phyloP scores from a whole-genome alignment of 2,797 vertebrate genomes.

The Coilia nasus region DNA sequence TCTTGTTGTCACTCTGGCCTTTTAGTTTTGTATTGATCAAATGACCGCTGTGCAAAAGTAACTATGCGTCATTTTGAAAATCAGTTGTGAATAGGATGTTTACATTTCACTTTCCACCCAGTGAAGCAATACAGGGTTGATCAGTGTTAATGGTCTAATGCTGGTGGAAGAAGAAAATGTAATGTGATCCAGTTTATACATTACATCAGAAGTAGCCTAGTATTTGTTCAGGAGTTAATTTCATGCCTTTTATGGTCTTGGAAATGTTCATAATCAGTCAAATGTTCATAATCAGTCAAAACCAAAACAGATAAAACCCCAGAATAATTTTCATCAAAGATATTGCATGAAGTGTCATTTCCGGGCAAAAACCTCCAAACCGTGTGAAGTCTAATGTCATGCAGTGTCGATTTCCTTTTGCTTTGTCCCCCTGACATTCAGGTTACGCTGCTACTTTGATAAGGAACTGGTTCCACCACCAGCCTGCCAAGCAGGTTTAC shows the following conservation, averaged over 20 bases:
- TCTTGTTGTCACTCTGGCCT: too few species aligned
- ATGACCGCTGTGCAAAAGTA: too few species aligned
- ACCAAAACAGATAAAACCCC: too few species aligned
- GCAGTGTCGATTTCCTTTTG: not conserved
- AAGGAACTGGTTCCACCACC: conserved; percentile 34
- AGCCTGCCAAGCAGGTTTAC: conserved; percentile 72
- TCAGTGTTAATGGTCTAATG: not conserved
- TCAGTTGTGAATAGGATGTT: not conserved
- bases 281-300: too few species aligned
- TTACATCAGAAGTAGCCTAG: not conserved
- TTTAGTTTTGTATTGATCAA: too few species aligned
- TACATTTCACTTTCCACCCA: not conserved
- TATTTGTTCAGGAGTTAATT: too few species aligned
- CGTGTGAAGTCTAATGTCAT: not conserved
- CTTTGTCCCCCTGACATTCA: conserved; percentile 51
- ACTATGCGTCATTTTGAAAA: too few species aligned
- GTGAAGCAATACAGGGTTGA: not conserved
- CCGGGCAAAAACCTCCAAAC: not conserved
- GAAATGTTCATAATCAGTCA: not conserved
- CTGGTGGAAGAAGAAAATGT: not conserved
- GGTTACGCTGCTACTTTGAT: not conserved
- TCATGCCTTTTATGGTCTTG: not conserved
- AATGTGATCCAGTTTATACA: too few species aligned
- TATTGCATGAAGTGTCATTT: not conserved
- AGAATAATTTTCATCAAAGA: not conserved